These are phyloP conservation scores for Bombus sibiricus DNA, from an alignment of 1,140 invertebrate genomes.

Conservation along the genomic window DNA sequence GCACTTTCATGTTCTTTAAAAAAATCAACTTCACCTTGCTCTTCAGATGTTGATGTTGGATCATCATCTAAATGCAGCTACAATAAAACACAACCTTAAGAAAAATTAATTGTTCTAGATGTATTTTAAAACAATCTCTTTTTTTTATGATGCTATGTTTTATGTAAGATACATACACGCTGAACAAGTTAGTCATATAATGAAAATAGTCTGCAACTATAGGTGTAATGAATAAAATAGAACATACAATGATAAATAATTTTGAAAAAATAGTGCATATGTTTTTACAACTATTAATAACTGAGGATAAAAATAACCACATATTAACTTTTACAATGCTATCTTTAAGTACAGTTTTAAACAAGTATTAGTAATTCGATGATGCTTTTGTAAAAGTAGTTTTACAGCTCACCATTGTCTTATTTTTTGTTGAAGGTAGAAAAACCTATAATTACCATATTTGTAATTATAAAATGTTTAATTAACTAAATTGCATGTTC, in stretches of 20 bases:
- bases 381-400: constrained; percentile 49
- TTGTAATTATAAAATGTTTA: constrained; percentile 40
- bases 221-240: neutral
- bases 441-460: constrained; percentile 78
- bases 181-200: constrained; percentile 26
- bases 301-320: constrained; percentile 8
- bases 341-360: constrained; percentile 39
- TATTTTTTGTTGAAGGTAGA: constrained; percentile 74
- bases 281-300: constrained; percentile 4
- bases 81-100: constrained; percentile 54
- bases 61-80: constrained; percentile 86
- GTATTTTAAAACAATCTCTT: neutral
- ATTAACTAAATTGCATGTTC: constrained; percentile 68
- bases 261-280: constrained; percentile 7
- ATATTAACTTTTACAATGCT: constrained; percentile 19
- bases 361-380: constrained; percentile 40
- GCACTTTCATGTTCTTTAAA: constrained; percentile 89
- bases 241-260: constrained; percentile 23
- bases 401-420: constrained; percentile 76
- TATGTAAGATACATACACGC: constrained; percentile 1
- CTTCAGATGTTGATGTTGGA: constrained; percentile 77
- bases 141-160: neutral
- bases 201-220: constrained; percentile 10
- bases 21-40: constrained; percentile 90
- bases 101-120: neutral